Evolutionary conservation across 2,888 invertebrate species (phyloP), one percentile per base, ranked within the genome.

Genomic region (Ichneumoninae sp.): DNA sequence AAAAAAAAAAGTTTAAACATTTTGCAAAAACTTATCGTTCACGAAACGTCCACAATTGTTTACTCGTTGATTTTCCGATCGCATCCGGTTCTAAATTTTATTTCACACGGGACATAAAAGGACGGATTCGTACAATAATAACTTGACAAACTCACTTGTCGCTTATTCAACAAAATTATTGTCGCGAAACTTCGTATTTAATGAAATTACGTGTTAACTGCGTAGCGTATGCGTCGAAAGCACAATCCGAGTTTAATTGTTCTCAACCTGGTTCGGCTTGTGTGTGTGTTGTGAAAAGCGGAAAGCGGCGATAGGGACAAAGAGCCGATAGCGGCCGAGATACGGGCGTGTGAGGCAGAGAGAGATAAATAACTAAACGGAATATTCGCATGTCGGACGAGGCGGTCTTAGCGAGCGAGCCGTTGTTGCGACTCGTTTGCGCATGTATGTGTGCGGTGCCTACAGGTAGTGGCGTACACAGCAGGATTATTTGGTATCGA

Each of bases 281-380:
- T 10, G 54, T 22, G 54, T 22, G 54, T 54, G 54, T 54, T 54
- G 54, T 22, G 54, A 54, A 54, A 54, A 22, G 22, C 8, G 19
- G 19, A 22, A 19, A 19, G 54, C 8, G 7, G 76, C 54, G 82
- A 82, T 82, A 77, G 65, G 82, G 40, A 16, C 70, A 65, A 62
- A 66, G 62, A 26, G 66, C 68, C 82, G 82, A 82, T 82, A 82
- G 76, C 70, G 71, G 47, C 7, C 33, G 44, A 82, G 33, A n/a
- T 54, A 8, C 22, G 22, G 54, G 54, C 22, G 54, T 7, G 22
- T 10, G 57, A 13, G 57, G 16, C 22, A 26, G 22, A 57, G 57
- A 57, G 22, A 57, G 57, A 57, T 10, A 57, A 26, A 57, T 57
- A 19, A 57, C 22, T 57, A 19, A 26, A 57, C 57, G 57, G 57